Evolutionary conservation across 2,888 invertebrate genomes (phyloP), one percentile per base, ranked within the genome.

Genomic region (Caenorhabditis sinica): DNA sequence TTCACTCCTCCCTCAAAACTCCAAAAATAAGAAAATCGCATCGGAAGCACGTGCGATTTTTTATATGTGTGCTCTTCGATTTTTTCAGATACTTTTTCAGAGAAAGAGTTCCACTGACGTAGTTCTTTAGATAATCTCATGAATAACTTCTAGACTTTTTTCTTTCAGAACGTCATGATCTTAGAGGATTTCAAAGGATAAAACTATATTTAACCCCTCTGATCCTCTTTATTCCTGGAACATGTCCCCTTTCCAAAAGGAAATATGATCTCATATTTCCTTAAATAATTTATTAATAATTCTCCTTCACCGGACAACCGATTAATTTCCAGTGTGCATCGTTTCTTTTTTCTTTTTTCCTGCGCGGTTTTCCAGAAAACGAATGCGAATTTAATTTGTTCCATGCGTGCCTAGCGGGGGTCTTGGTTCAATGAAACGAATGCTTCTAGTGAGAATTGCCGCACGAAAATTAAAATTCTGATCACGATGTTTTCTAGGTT

Each of bases 31-130:
- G 9, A 56, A 25, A 60, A 40, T 61, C 40, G 23, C 20, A 61
- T 61, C 61, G 61, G 61, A 58, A 58, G 23, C 58, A 58, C 58
- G 58, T 58, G 58, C 3, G 58, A 17, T 17, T 58, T 2, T 25
- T 25, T 25, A 25, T 53, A 15, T 53, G 13, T 23, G 8, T 23
- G 8, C 9, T 23, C 13, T 25, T 11, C 25, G 11, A 1, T 25
- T 23, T 13, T 8, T 0, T 8, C 2, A 25, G 9, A 8, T 25
- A 53, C 23, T 25, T n/a, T 6, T 23, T 23, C 25, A 53, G 53
- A 53, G 6, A 23, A 53, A 11, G 17, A 20, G 53, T 9, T 58
- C 15, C 13, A n/a, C n/a, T 58, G 58, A 58, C 58, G 58, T 53
- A 53, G 53, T 23, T 53, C 8, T 23, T 8, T 17, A 17, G 17